Base-by-base conservation (phyloP, 2,797 vertebrate genomes). In the Chlorospingus flavigularis region DNA sequence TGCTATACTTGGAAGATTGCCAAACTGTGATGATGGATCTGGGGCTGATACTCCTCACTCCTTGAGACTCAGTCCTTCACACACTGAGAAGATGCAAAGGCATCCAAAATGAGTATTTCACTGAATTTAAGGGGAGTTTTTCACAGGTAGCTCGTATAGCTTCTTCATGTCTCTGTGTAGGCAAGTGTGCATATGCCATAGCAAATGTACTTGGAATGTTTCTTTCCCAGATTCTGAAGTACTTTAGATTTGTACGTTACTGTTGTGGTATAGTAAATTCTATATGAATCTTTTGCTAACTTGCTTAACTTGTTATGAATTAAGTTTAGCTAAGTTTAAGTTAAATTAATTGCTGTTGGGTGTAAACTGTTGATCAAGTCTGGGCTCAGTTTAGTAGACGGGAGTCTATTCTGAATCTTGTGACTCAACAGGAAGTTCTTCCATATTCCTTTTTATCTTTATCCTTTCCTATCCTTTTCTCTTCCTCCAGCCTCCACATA, bases 11-110 rank as follows among this genome's bases (percentile, higher is more conserved):
- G 30, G 30, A 60, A 39, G 13, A 54, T 31, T 53, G 26, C 30
- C 28, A 17, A 53, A 39, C 0, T 0, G 7, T 9, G 8, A 31
- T 26, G 60, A 31, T 11, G 30, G 13, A 66, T 39, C 33, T 60
- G 25, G 33, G 20, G 20, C 20, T 73, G 47, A 31, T 47, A 47
- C 5, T 10, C 15, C 16, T 71, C 40, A 47, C 5, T 10, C 15
- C 16, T 71, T 0, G 0, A 70, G 13, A 57, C 20, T 73, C 33
- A 33, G 31, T 31, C 30, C 25, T 54, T 47, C 13, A 14, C 14
- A 30, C 14, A 33, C 13, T 28, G 25, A 23, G 14, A 80, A 61
- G 33, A 47, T 54, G 30, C 21, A 67, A 47, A 19, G 8, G 17
- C 40, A 54, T 35, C 40, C 10, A 47, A 60, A 88, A 30, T 35